Percentiles rank a stretch among this genome's conserved stretches.
These are phyloP conservation scores for Medauroidea extradentata DNA, from an alignment of 1,140 invertebrate species.

Conservation along the genomic window DNA sequence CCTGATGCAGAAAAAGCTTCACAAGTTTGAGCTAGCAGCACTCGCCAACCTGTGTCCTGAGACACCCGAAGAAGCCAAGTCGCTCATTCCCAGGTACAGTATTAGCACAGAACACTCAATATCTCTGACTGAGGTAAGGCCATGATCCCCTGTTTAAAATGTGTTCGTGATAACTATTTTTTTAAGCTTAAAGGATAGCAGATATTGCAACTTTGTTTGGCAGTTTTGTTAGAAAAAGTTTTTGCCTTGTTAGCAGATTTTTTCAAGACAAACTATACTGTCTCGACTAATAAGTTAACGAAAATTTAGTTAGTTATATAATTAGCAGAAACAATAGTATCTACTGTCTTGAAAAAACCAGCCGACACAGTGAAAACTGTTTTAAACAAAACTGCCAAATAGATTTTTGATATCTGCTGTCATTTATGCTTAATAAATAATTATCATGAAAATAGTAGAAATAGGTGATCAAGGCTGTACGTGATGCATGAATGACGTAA, in stretches of 20 bases:
- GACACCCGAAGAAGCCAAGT: slow-evolving; percentile 95
- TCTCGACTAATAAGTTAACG: neutral
- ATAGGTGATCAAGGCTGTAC: too few species aligned
- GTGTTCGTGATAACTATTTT: neutral
- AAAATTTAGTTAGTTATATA: too few species aligned
- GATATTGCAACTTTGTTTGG: too few species aligned
- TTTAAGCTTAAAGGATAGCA: neutral
- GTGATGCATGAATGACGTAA: too few species aligned
- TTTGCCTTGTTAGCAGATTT: neutral
- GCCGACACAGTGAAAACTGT: too few species aligned
- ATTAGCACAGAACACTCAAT: neutral
- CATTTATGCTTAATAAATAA: too few species aligned
- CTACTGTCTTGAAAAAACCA: too few species aligned
- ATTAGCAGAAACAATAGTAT: too few species aligned
- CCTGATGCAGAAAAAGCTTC: slow-evolving; percentile 91
- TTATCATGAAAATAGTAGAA: too few species aligned
- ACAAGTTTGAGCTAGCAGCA: slow-evolving; percentile 98
- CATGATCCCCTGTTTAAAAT: neutral
- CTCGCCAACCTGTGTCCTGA: slow-evolving; percentile 97
- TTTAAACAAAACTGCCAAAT: too few species aligned
- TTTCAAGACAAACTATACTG: neutral
- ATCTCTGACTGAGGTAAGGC: neutral
- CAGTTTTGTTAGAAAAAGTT: neutral
- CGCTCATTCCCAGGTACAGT: slow-evolving; percentile 80
- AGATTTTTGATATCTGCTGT: too few species aligned